Conservation (phyloP, 1,140 invertebrate genomes). For the Drosophila tani region DNA sequence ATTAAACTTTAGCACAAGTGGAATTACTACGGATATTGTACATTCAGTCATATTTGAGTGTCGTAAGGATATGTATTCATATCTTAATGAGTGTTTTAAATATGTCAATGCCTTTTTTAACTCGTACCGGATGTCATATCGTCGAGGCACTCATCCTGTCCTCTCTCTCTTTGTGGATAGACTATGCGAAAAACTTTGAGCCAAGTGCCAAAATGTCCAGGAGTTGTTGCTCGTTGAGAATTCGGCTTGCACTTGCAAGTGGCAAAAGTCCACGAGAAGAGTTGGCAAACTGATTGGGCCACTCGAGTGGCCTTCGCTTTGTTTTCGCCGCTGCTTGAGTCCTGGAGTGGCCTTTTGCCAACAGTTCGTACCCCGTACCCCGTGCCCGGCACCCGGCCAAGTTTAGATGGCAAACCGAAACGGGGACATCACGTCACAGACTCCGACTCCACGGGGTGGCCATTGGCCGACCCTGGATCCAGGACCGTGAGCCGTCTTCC, state of each 20-base stretch:
- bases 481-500: neutral
- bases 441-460: slow-evolving; percentile 6
- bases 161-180: neutral
- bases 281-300: slow-evolving; percentile 49
- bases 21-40: too few species aligned
- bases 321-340: slow-evolving; percentile 33
- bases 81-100: too few species aligned
- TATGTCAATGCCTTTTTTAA: too few species aligned
- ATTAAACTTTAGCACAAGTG: too few species aligned
- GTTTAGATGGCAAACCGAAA: slow-evolving; percentile 39
- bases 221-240: slow-evolving; percentile 55
- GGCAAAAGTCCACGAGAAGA: slow-evolving; percentile 27
- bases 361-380: neutral
- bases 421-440: slow-evolving; percentile 1
- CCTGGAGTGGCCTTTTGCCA: slow-evolving; percentile 55
- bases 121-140: neutral
- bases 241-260: slow-evolving; percentile 57
- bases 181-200: slow-evolving; percentile 41
- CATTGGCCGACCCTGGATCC: slow-evolving; percentile 15
- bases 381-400: slow-evolving; percentile 5
- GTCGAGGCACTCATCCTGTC: neutral
- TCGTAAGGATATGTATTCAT: too few species aligned
- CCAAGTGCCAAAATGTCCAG: slow-evolving; percentile 66
- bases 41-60: too few species aligned
- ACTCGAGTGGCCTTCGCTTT: slow-evolving; percentile 45